These are phyloP conservation scores for Pelobates cultripes DNA, from an alignment of 2,797 vertebrate genomes.

Conservation along the genomic window DNA sequence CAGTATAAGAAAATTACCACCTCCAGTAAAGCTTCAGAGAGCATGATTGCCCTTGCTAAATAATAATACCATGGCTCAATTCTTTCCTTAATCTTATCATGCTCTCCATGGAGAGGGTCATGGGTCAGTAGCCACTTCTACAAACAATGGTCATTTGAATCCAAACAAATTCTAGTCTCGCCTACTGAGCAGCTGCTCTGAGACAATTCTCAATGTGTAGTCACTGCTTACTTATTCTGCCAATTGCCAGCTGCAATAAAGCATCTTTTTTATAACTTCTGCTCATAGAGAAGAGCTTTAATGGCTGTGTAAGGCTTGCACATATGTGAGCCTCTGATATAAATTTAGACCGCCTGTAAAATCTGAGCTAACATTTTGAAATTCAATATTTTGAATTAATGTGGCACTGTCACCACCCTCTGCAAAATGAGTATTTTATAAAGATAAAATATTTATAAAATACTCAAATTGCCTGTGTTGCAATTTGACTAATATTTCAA, in stretches of 20 bases:
- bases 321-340: constrained; percentile 37
- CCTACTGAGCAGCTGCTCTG: constrained; percentile 68
- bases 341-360: not conserved
- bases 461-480: no score
- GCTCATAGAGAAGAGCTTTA: constrained; percentile 23
- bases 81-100: constrained; percentile 83
- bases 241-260: constrained; percentile 62
- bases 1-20: constrained; percentile 6
- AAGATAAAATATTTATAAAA: no score
- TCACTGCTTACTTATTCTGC: constrained; percentile 65
- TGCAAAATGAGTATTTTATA: no score
- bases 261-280: constrained; percentile 56
- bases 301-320: constrained; percentile 32
- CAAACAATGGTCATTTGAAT: constrained; percentile 69
- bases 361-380: no score
- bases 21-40: constrained; percentile 8
- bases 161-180: constrained; percentile 70
- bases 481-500: no score
- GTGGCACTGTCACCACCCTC: no score
- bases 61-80: constrained; percentile 63
- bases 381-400: no score
- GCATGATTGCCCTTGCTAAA: constrained; percentile 29
- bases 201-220: constrained; percentile 63
- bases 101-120: constrained; percentile 78
- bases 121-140: constrained; percentile 83